A percentile compares a stretch with the other conserved stretches of the same genome.
These are phyloP conservation scores for Melanophora roralis DNA, from an alignment of 2,888 invertebrate genomes.

Conservation along the genomic window DNA sequence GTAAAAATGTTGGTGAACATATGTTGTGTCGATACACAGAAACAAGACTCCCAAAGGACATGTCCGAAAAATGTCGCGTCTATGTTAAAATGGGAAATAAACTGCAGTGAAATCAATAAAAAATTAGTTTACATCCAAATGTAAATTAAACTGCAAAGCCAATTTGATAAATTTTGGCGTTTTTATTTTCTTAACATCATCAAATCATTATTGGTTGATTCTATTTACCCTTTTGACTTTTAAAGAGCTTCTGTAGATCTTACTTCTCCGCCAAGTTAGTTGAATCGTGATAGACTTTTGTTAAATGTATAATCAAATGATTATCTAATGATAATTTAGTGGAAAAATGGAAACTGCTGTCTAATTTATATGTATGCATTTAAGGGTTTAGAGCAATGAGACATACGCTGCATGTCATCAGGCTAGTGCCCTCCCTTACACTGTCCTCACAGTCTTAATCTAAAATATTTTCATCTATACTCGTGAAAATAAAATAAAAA, in stretches of 20 bases:
- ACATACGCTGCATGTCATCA: too few species aligned
- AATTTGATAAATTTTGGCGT: constrained; percentile 40
- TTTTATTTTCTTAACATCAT: constrained; percentile 6
- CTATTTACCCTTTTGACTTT: not conserved
- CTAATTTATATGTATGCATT: too few species aligned
- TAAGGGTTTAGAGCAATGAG: too few species aligned
- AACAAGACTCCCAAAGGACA: constrained; percentile 45
- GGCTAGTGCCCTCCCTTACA: too few species aligned
- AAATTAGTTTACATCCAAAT: constrained; percentile 54
- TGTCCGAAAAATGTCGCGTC: constrained; percentile 56
- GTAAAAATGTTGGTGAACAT: not conserved
- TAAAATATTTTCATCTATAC: too few species aligned
- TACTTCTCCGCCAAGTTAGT: too few species aligned
- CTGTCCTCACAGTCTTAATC: too few species aligned
- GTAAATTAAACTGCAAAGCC: constrained; percentile 52
- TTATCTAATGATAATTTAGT: too few species aligned
- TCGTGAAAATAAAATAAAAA: too few species aligned
- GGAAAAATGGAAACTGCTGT: too few species aligned
- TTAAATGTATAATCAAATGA: too few species aligned
- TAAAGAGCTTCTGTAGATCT: not conserved
- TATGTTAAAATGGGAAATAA: constrained; percentile 47
- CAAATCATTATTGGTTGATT: not conserved
- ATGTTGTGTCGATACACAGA: not conserved
- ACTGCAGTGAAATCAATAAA: constrained; percentile 57
- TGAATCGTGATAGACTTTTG: too few species aligned